phyloP scores from a whole-genome alignment of 2,888 invertebrate genomes.

The Tuberolachnus salignus region DNA sequence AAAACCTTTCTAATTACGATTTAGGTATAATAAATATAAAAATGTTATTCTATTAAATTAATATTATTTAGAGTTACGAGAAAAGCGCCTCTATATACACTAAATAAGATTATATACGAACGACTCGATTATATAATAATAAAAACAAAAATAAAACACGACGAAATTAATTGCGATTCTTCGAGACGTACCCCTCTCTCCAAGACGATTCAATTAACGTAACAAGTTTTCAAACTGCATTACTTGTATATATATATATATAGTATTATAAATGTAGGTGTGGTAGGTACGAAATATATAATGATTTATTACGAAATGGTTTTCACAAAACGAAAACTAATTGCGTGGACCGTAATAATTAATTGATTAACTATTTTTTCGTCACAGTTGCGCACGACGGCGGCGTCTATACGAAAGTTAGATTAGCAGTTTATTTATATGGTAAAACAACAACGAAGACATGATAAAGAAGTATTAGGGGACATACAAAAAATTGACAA shows the following conservation, averaged over 20 bases:
- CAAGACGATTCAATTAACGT: conserved; percentile 22
- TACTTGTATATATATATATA: too few species aligned
- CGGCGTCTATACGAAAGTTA: too few species aligned
- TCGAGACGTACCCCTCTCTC: neutral
- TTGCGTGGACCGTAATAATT: neutral
- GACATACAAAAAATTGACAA: neutral
- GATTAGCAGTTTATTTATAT: too few species aligned
- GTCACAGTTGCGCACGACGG: too few species aligned
- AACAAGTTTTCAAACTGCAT: conserved; percentile 6
- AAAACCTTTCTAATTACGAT: neutral
- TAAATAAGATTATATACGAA: conserved; percentile 24
- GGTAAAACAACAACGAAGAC: too few species aligned
- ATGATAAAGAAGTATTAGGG: too few species aligned
- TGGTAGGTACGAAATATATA: too few species aligned
- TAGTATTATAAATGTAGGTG: too few species aligned
- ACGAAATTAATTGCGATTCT: conserved; percentile 16
- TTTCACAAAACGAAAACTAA: conserved; percentile 7
- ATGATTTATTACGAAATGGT: conserved; percentile 26
- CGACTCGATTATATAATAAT: neutral
- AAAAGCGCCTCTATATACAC: neutral
- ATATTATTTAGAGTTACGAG: neutral
- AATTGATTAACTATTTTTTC: neutral
- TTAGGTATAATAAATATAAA: too few species aligned
- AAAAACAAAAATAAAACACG: too few species aligned
- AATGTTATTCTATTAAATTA: too few species aligned